Base-by-base conservation (phyloP, 2,113 vertebrate genomes). In the Nothoprocta pentlandii region DNA sequence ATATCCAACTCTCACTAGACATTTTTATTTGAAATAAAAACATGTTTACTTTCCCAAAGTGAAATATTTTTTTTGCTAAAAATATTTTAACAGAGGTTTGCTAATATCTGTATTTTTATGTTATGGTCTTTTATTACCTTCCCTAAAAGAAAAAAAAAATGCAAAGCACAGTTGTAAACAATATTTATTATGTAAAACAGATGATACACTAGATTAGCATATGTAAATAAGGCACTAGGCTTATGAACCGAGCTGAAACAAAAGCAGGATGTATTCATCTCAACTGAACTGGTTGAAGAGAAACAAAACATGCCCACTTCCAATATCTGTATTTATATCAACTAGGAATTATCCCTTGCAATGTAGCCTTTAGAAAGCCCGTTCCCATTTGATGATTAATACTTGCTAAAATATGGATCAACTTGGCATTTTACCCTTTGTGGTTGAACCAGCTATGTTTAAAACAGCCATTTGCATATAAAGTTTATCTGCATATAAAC, bases 151-250 rank as follows among this genome's bases (percentile, higher is more conserved):
- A 94, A 28, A 36, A 78, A 95, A 83, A 94, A 67, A 49, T 0
- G 8, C 30, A 63, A 70, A 63, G 28, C 13, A 92, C 87, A 88
- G 66, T 2, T 66, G 13, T 39, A 83, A 95, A 64, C 8, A 34
- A 13, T 73, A 78, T 74, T 88, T 67, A 75, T 19, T 25, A 86
- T 32, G 51, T 25, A 96, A 95, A 92, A 39, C 56, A 86, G 46
- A 42, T 9, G 12, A 86, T 32, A 86, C 26, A 59, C 25, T 17
- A 42, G 46, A 59, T 78, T 69, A 66, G 42, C 1, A 64, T 63
- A 83, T 54, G 26, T 42, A 81, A 95, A 59, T 16, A n/a, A 80
- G n/a, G n/a, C 25, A 47, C 41, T 36, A 67, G 10, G 64, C 58
- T 77, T 67, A 41, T 17, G 34, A 92, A 74, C 39, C 16, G 66